Conservation (phyloP, 2,888 invertebrate genomes). For the Spodoptera exigua region DNA sequence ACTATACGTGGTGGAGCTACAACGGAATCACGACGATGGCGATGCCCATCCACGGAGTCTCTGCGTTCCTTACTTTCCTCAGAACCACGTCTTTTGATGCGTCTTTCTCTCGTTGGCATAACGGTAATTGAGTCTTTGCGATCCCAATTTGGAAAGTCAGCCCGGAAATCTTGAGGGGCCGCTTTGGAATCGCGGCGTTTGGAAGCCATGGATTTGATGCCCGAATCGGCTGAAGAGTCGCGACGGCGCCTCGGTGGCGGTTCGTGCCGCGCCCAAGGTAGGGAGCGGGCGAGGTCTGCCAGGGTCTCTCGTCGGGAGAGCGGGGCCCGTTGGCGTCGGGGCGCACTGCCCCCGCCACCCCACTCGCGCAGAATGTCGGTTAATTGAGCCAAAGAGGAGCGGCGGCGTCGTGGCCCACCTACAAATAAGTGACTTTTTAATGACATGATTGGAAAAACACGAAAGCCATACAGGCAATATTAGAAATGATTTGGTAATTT, state of each 20-base stretch:
- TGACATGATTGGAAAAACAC: constrained; percentile 3
- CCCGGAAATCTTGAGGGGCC: constrained; percentile 90
- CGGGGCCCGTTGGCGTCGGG: constrained; percentile 90
- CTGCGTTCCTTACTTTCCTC: constrained; percentile 89
- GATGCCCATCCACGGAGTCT: constrained; percentile 92
- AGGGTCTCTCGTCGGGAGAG: constrained; percentile 95
- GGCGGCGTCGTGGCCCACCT: constrained; percentile 92
- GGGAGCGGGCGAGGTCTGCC: constrained; percentile 95
- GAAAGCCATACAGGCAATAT: no score
- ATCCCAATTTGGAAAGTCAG: constrained; percentile 93
- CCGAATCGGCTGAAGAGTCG: constrained; percentile 96
- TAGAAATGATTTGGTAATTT: no score
- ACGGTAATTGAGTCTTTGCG: constrained; percentile 91
- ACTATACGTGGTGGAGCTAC: constrained; percentile 90
- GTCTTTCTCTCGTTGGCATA: constrained; percentile 83
- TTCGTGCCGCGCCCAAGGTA: constrained; percentile 93
- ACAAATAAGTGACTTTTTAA: constrained; percentile 37
- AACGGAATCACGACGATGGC: constrained; percentile 92
- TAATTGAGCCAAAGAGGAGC: constrained; percentile 96
- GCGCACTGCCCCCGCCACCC: constrained; percentile 91
- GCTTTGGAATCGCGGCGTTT: constrained; percentile 93
- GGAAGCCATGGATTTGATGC: constrained; percentile 93
- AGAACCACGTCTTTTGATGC: constrained; percentile 90
- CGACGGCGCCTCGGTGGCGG: constrained; percentile 92
- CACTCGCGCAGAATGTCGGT: constrained; percentile 96